Evolutionary conservation across 92 coral and sea anemone genomes (phyloP).

Genomic region (Paragorgia papillata): DNA sequence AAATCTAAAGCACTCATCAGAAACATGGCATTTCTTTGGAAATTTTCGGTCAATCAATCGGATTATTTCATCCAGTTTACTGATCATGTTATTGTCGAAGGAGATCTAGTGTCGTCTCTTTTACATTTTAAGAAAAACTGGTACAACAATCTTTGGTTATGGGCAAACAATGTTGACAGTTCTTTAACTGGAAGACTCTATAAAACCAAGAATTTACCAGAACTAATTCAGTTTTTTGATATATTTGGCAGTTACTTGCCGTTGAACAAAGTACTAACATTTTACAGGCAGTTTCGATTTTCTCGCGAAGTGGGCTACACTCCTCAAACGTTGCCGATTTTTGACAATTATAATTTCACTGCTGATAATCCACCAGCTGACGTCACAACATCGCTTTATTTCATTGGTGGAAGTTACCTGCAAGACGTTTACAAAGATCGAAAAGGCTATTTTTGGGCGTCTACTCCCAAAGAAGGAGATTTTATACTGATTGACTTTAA

Average conservation of each 20-base stretch:
- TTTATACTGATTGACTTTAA: constrained; percentile 42
- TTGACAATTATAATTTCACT: not conserved
- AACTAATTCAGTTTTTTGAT: constrained; percentile 50
- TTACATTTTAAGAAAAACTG: not conserved
- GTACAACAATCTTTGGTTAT: constrained; percentile 2
- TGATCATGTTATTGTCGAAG: constrained; percentile 20
- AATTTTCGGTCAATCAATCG: constrained; percentile 14
- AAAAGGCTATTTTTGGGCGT: constrained; percentile 52
- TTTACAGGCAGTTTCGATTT: not conserved
- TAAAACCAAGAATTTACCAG: constrained; percentile 18
- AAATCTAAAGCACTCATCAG: constrained; percentile 12
- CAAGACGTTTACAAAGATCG: constrained; percentile 45
- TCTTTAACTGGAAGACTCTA: constrained; percentile 46
- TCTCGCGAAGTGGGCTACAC: not conserved
- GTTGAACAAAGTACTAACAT: constrained; percentile 6
- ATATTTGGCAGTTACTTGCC: constrained; percentile 36
- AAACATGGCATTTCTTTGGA: constrained; percentile 32
- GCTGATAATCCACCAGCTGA: constrained; percentile 48
- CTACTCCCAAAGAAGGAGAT: constrained; percentile 41
- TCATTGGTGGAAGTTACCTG: constrained; percentile 11
- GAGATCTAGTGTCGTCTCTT: not conserved
- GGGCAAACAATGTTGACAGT: constrained; percentile 12
- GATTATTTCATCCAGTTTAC: constrained; percentile 35
- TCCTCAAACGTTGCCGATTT: constrained; percentile 12
- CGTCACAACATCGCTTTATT: constrained; percentile 20